Evolutionary conservation across 2,113 vertebrate species (phyloP), one percentile per base, ranked within the genome.

Genomic region (Plectropomus leopardus): DNA sequence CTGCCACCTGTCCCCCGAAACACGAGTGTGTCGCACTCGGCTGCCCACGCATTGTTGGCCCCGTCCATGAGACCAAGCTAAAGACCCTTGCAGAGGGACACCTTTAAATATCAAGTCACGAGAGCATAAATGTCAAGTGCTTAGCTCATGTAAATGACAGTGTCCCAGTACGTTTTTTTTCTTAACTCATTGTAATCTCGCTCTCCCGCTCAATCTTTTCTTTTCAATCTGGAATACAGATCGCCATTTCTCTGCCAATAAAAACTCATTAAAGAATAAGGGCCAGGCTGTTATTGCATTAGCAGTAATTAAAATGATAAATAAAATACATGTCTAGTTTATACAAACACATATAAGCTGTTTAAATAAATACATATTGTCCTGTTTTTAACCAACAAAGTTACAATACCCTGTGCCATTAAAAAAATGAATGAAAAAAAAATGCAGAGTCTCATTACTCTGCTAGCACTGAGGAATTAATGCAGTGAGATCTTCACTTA

Each of bases 1-100:
- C 59, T 90, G 84, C 93, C 94, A 95, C 86, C 94, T 94, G 94
- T 84, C 59, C 73, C 28, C 64, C 45, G 92, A 91, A 94, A 94
- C 75, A 72, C 14, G 85, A 94, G 89, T 28, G 16, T 28, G 86
- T 88, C 86, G 88, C 82, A 82, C 82, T 67, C 17, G 80, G 36
- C 32, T 83, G 89, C 55, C 19, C 26, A 24, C 76, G 58, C 83
- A 81, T 83, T 88, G 87, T 81, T 54, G 0, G 40, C 28, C 34
- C 42, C 5, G 67, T 40, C 28, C 10, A 8, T 54, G 87, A 86
- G 84, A 89, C 81, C 28, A 28, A 58, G 67, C 58, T 24, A 57
- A 40, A 82, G 63, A 28, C 48, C 30, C n/a, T 23, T 50, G 47
- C 32, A 51, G 58, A 64, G 44, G 48, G 61, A 68, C 58, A 55